Conservation (phyloP, 2,888 invertebrate species). For the Blastobasis adustella region DNA sequence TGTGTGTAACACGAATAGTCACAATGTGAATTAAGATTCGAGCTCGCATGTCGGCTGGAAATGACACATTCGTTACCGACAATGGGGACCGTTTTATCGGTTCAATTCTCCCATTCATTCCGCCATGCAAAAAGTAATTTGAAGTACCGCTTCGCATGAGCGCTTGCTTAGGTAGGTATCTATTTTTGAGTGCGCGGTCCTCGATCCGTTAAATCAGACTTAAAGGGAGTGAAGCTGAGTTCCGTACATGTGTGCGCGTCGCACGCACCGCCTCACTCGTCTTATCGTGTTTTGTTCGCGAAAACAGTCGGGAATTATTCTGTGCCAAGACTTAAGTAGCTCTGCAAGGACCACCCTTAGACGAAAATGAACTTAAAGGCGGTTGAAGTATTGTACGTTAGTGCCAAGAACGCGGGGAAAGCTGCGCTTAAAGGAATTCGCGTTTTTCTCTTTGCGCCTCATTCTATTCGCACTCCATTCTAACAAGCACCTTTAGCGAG, state of each 20-base stretch:
- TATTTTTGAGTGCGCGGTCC: conserved; percentile 59
- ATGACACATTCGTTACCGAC: conserved; percentile 63
- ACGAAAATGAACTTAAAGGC: neutral
- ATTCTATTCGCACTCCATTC: neutral
- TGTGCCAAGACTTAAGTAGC: conserved; percentile 22
- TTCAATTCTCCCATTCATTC: conserved; percentile 64
- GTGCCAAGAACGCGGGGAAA: neutral
- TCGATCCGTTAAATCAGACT: conserved; percentile 65
- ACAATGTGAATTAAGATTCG: conserved; percentile 43
- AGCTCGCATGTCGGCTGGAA: conserved; percentile 53
- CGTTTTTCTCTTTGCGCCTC: no score
- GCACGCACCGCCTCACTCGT: conserved; percentile 54
- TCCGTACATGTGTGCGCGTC: conserved; percentile 58
- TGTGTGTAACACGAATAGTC: conserved; percentile 27
- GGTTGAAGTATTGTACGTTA: neutral
- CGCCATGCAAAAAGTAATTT: conserved; percentile 67
- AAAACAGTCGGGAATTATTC: conserved; percentile 41
- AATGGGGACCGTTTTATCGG: conserved; percentile 57
- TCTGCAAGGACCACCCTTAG: neutral
- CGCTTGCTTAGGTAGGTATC: conserved; percentile 44
- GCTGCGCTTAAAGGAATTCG: neutral
- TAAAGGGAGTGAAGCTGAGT: conserved; percentile 56
- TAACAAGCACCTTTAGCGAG: neutral
- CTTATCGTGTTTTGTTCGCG: conserved; percentile 35
- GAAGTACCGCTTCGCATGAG: conserved; percentile 59